Percentiles rank a stretch among this genome's conserved stretches.
These are phyloP conservation scores for Hiodon tergisus DNA, from an alignment of 2,113 vertebrate genomes.

Conservation along the genomic window DNA sequence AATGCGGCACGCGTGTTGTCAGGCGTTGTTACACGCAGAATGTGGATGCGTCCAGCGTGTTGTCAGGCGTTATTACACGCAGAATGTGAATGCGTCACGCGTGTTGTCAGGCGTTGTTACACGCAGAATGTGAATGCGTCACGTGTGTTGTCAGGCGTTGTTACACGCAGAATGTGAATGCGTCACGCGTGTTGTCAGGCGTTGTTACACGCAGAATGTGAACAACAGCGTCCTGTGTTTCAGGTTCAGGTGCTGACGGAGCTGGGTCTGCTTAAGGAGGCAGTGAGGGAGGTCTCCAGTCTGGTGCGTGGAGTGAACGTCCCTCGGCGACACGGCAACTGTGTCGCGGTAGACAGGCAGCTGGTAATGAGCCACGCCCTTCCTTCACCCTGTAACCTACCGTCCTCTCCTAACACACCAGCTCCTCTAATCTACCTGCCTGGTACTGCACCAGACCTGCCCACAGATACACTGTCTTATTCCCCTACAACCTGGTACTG, in stretches of 20 bases:
- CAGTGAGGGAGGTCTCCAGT: slow-evolving; percentile 47
- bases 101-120: too few relatives aligned
- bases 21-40: not conserved
- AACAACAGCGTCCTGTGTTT: not conserved
- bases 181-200: too few relatives aligned
- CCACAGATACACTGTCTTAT: not conserved
- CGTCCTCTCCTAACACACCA: not conserved
- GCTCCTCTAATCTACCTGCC: not conserved
- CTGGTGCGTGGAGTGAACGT: slow-evolving; percentile 44
- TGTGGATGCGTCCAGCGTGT: not conserved
- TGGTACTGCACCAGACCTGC: not conserved
- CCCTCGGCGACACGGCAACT: slow-evolving; percentile 34
- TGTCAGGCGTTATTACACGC: too few relatives aligned
- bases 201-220: not conserved
- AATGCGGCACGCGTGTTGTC: too few relatives aligned
- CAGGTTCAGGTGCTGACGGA: slow-evolving; percentile 52
- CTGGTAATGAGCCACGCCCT: slow-evolving; percentile 35
- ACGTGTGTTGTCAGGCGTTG: too few relatives aligned
- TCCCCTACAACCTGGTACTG: too few relatives aligned
- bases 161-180: not conserved
- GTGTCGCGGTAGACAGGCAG: slow-evolving; percentile 16
- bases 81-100: too few relatives aligned
- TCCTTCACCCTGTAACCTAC: not conserved
- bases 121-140: too few relatives aligned
- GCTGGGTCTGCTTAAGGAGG: slow-evolving; percentile 53